Base-by-base conservation (phyloP, 2,113 vertebrate species). In the Ibidorhyncha struthersii region DNA sequence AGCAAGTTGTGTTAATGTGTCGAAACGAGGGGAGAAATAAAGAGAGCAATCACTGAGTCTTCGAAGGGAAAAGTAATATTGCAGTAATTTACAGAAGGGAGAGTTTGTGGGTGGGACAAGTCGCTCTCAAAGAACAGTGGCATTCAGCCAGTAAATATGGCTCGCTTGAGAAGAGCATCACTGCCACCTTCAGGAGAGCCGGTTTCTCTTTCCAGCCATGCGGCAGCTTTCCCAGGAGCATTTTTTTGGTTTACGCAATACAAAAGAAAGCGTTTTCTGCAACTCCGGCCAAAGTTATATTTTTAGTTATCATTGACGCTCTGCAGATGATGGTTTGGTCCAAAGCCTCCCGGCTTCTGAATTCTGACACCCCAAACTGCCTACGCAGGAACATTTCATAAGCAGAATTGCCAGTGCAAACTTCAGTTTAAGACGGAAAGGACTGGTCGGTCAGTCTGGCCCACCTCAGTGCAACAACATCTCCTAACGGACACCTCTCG, bases 151-250 rank as follows among this genome's bases (percentile, higher is more conserved):
- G 63, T 5, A 63, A 45, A 38, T 2, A 32, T 0, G 3, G 41
- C 29, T 77, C 9, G 0, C 8, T 90, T 55, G 53, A 66, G 79
- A 96, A 96, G 96, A 97, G 82, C 95, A 70, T 80, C 94, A 96
- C 93, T 97, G 97, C 97, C 97, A 96, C 21, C 97, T 97, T 94
- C 95, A 97, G 97, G 97, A 90, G 25, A 67, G 45, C 19, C 6
- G 2, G 5, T 4, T 70, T 66, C 62, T 70, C 62, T 76, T 27
- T 27, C 16, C 43, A 21, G 53, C 21, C n/a, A 23, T 1, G 12
- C 23, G 1, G 49, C 47, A 71, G 40, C 62, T 65, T 85, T 61
- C 40, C 63, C 7, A 1, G 22, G 23, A 66, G 65, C 12, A 45
- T 29, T 3, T 66, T 84, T 56, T 50, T 29, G n/a, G 26, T 89